Base-by-base conservation (phyloP, 2,888 invertebrate species). In the Philhelius pedissequus region DNA sequence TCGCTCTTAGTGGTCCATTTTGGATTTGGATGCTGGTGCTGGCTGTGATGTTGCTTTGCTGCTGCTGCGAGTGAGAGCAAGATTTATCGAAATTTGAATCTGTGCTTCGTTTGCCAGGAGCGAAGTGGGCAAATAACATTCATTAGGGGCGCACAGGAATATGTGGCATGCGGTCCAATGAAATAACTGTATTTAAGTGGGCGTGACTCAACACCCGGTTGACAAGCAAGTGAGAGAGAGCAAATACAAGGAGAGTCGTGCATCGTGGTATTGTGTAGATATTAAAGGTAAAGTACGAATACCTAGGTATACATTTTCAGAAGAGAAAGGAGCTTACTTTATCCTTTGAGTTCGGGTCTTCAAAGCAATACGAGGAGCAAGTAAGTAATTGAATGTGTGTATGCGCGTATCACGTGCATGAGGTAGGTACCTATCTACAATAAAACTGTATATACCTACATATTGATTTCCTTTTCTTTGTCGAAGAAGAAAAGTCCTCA, bases 131-230 rank as follows among this genome's bases (percentile, higher is more conserved):
- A 86, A 86, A 86, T 86, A 86, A 76, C 76, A 86, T 86, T 86
- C 73, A 86, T 86, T 86, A 86, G 86, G 81, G 86, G 76, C 81
- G 80, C 75, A 76, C 75, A 80, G 66, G 76, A 84, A 80, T 84
- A 84, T 84, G 71, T 84, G 89, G 89, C 89, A 89, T 88, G 90
- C 89, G 90, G 88, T 89, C 91, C 91, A 91, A 91, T 91, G 90
- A 91, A 91, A 91, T 91, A 91, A 91, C 91, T 90, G 91, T 91
- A 90, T 91, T 91, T 91, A 91, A 91, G 88, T 88, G 89, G 91
- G 91, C 91, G 91, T 91, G 88, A 88, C 89, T 89, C 90, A 90
- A 91, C 91, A 91, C 91, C 90, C 90, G 81, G 86, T 84, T 84
- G 84, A 84, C 84, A 84, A 84, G 75, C 75, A 70, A 84, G 80